These are phyloP conservation scores for Ia io DNA, from an alignment of 2,113 vertebrate genomes.

Conservation along the genomic window DNA sequence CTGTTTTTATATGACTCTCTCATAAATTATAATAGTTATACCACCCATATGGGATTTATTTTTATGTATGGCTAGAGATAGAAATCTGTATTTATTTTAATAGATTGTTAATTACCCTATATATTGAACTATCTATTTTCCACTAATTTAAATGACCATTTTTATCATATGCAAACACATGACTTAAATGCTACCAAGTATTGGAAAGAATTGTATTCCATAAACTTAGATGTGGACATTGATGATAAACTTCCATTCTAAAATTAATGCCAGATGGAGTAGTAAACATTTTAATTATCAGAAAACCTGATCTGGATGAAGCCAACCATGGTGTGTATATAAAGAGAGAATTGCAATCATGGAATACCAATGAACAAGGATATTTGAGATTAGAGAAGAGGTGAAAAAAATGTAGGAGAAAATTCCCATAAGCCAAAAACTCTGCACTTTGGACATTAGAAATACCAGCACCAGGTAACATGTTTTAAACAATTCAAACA, in stretches of 20 bases:
- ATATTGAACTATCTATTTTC: neutral
- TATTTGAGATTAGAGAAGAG: neutral
- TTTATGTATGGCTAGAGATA: neutral
- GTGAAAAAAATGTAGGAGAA: neutral
- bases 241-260: neutral
- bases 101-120: neutral
- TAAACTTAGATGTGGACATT: neutral
- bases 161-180: neutral
- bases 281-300: neutral
- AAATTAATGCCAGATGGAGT: constrained; percentile 9
- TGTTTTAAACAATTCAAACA: neutral
- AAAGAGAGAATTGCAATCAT: neutral
- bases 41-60: neutral
- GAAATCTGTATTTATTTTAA: neutral
- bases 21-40: neutral
- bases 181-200: neutral
- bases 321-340: neutral
- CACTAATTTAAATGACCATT: neutral
- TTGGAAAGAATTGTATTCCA: neutral
- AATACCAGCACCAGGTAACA: fast-evolving
- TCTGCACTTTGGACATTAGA: neutral
- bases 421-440: neutral
- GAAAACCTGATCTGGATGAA: neutral
- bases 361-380: neutral
- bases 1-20: neutral